Base-by-base conservation (phyloP, 2,888 invertebrate species). In the Chrysolina haemoptera region DNA sequence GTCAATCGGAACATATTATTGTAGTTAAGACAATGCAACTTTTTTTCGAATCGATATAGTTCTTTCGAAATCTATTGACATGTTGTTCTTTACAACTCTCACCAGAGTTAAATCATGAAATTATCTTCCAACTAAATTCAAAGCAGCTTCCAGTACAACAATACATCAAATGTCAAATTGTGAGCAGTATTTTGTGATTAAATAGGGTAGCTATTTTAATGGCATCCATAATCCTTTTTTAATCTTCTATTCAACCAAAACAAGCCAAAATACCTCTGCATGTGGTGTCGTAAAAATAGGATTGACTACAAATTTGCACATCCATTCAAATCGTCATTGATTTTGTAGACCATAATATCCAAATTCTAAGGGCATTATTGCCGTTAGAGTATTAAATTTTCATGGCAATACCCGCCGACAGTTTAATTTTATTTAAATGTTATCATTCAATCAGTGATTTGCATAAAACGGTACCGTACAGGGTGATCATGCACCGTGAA, bases 391-490 rank as follows among this genome's bases (percentile, higher is more conserved):
- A 67, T 40, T 67, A 53, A 67, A 67, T 53, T 53, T 67, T 40
- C 53, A 16, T 67, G 53, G 40, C n/a, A 40, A 35, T 53, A 22
- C 41, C 40, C 16, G 53, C n/a, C 53, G 67, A 53, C 67, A 67
- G 53, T 67, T 53, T 67, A 67, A 67, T 67, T 67, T 53, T 53
- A 27, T 67, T 18, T 48, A 50, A 50, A 66, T 66, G 53, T 53
- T 67, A 67, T 67, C 67, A 40, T 35, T 43, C 14, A 41, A 76
- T 75, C 75, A 46, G n/a, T 55, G 62, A 76, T 76, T 76, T 76
- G 72, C 76, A 76, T 76, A 73, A 70, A 76, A 76, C 76, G 73
- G 76, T 76, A 72, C 53, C 68, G 73, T 53, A 68, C 71, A 46
- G 71, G 71, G 74, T 71, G 74, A 71, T 71, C 74, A 64, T 48